Percentiles rank a stretch among this genome's conserved stretches.
phyloP scores from a whole-genome alignment of 1,140 invertebrate species.

The Orchesella cincta region DNA sequence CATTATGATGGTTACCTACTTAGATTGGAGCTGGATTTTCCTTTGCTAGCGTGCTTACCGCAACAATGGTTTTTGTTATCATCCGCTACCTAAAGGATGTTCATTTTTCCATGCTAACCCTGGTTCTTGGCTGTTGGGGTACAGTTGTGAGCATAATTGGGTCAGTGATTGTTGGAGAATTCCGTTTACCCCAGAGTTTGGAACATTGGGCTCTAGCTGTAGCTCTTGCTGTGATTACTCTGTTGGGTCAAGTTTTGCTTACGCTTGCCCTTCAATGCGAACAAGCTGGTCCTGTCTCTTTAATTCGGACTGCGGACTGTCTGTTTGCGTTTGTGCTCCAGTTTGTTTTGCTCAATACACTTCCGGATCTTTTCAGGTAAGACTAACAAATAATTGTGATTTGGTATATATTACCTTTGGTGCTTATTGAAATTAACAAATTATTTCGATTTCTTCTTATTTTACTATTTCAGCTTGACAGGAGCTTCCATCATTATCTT shows the following conservation, averaged over 20 bases:
- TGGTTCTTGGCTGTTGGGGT: neutral
- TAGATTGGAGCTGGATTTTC: constrained; percentile 32
- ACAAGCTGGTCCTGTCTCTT: constrained; percentile 81
- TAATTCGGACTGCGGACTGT: neutral
- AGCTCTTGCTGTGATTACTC: neutral
- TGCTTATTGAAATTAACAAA: neutral
- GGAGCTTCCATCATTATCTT: constrained; percentile 80
- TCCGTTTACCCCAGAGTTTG: neutral
- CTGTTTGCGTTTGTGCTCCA: neutral
- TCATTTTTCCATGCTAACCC: neutral
- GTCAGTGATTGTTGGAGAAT: neutral
- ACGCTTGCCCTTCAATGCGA: constrained; percentile 83
- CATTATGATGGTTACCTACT: too few relatives aligned
- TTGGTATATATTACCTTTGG: too few relatives aligned
- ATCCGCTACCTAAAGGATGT: constrained; percentile 11
- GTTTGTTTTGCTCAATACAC: neutral
- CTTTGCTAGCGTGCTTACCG: constrained; percentile 17
- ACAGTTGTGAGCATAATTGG: neutral
- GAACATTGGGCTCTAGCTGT: constrained; percentile 7
- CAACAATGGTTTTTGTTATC: constrained; percentile 28
- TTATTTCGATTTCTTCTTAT: neutral
- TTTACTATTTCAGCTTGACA: constrained; percentile 66
- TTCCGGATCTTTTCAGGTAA: constrained; percentile 24
- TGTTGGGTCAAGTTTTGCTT: constrained; percentile 75
- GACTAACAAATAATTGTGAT: neutral